Base-by-base conservation (phyloP, 2,797 vertebrate species). In the Mareca strepera region DNA sequence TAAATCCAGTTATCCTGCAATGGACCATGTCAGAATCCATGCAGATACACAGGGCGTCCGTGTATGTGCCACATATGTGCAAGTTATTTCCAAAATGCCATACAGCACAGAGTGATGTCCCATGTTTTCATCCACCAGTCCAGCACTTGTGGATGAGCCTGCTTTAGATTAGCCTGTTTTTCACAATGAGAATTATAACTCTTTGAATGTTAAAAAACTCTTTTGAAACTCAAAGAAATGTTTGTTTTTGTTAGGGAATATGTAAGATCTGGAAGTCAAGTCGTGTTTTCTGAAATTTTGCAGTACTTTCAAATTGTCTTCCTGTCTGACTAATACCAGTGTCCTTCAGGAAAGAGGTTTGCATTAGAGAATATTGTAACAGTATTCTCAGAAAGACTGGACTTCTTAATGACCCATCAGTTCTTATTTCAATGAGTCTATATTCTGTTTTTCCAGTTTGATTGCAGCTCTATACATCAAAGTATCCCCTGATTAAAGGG, bases 131-230 rank as follows among this genome's bases (percentile, higher is more conserved):
- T 58, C 50, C 48, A 52, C 56, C 75, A 9, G 33, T 70, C 11
- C 41, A 76, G 31, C n/a, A 63, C 0, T 0, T 29, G 7, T 4
- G 1, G 37, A 10, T 77, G 48, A 90, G 4, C n/a, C 48, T 74
- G 59, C 29, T 67, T 75, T 79, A 31, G 29, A 53, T 74, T 73
- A 73, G 41, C 50, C 55, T 39, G 17, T 60, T 88, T 83, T 83
- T 67, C 52, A 62, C 43, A 21, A 26, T 25, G 8, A 59, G 26
- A 88, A 59, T 73, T 69, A 81, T 37, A 73, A 39, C 56, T 79
- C 43, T 88, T 50, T 50, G 48, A 50, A 50, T 50, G 48, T 50
- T 50, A 25, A 25, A 25, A 48, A 50, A 50, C 23, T 50, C 48
- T 25, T 50, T 14, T 50, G 48, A 50, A 50, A 50, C 48, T 92